Base-by-base conservation (phyloP, 2,113 vertebrate species). In the Vicugna pacos region DNA sequence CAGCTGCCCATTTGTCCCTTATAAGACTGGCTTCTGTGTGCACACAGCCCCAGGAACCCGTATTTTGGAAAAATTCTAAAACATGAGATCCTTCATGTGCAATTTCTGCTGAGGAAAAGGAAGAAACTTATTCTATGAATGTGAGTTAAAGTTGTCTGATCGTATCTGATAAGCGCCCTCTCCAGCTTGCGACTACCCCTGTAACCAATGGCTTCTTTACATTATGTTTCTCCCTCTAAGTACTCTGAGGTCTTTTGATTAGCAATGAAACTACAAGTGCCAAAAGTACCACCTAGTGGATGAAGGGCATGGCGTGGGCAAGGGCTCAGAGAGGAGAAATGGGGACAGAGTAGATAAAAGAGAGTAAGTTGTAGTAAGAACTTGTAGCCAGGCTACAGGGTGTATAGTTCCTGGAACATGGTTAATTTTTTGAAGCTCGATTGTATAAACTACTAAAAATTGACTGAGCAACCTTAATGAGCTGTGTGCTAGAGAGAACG, bases 371-470 rank as follows among this genome's bases (percentile, higher is more conserved):
- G 14, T 93, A 56, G n/a, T 10, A 11, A 65, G 12, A 70, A 65
- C 54, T 38, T 6, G 9, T 1, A 82, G 9, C 13, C 42, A 82
- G 46, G 80, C 42, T 83, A 42, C 16, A 85, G 72, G 26, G 65
- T 70, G 3, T 42, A 54, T 15, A 88, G 52, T 67, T 6, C 46
- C 26, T 4, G 24, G 46, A 60, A 14, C 26, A 11, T 26, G 30
- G 24, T 86, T 92, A 56, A 46, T 42, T 89, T 83, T 89, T 83
- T 1, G 54, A 79, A 77, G 32, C 15, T 50, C 62, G 62, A 1
- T 64, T 42, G 89, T 94, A 13, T 89, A 35, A 88, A 91, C 65
- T 42, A 89, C 58, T 82, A 94, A 67, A 90, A 65, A 58, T 24
- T 62, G 86, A 56, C 52, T 56, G 54, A 94, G 28, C 35, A 80